Base-by-base conservation (phyloP, 1,140 invertebrate species). In the Schlechtendalia chinensis region DNA sequence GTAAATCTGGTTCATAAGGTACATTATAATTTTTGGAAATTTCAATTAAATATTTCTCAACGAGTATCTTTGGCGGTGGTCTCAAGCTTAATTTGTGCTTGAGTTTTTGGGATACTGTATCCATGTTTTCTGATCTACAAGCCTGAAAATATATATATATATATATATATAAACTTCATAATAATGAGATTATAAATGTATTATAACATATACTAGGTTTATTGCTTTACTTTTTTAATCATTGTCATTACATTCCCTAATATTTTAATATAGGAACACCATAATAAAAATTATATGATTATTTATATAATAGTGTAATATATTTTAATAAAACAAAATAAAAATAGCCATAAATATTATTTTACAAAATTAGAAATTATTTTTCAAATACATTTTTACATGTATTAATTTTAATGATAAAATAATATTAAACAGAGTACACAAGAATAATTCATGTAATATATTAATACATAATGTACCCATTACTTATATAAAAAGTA, bases 81-180 rank as follows among this genome's bases (percentile, higher is more conserved):
- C 98, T 96, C 5, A 99, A 92, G 56, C 94, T 92, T 85, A 99
- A 88, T 88, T 99, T 99, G 84, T 98, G 94, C 86, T 97, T 96
- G 10, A 99, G 85, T 86, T 98, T 98, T 82, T 97, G 93, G 84
- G 95, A 98, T 27, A 96, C 92, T 45, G 93, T 94, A 80, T 93
- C 91, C 11, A 93, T 86, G 17, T 89, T 87, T 84, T 93, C 92
- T 82, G 92, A 91, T 80, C 93, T 88, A 80, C 95, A 96, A 11
- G 92, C 91, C 84, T 86, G 65, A 0, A 81, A 82, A 77, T n/a
- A n/a, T n/a, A n/a, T 79, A 32, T 75, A 45, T 50, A 74, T 14
- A n/a, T n/a, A 39, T 22, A 56, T n/a, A 39, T 39, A 39, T 8
- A 39, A 39, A 39, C 32, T 4, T 39, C 8, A 39, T n/a, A 56